Evolutionary conservation across 2,888 invertebrate genomes (phyloP), one percentile per base, ranked within the genome.

Genomic region (Meteorus cinctellus): DNA sequence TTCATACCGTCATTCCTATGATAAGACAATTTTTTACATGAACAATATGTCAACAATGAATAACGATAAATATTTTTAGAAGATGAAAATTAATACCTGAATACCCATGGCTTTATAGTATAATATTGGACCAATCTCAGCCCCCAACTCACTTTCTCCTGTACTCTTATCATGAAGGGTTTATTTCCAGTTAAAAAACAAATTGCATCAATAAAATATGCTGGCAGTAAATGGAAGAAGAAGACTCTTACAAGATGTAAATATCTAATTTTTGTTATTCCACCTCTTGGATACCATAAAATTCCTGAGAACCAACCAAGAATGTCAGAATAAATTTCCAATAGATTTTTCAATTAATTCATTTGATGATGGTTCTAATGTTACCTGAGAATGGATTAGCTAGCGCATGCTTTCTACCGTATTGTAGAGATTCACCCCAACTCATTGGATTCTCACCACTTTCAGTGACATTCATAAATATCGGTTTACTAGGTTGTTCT

Each of bases 371-470:
- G 1, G 29, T 62, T 31, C 67, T 31, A 27, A 66, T 68, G 5
- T 10, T 77, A 89, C 89, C 88, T 79, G 89, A 91, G 80, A 92
- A 91, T 0, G 93, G 93, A 84, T 92, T 94, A 82, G 94, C 92
- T 78, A 93, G 91, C 0, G 83, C 88, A 82, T 89, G 89, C 55
- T 91, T 90, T 80, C 91, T 91, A 85, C 95, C 94, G 76, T 93
- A 91, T 74, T 94, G 93, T 78, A 97, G 91, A 60, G 96, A 94
- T 74, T 94, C 92, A 0, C 95, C 95, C 98, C 98, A 99, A 0
- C 94, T 94, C 63, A 97, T 89, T 0, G 96, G 94, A 81, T 96
- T 95, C 62, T 95, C 92, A 8, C 92, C 92, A 0, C 96, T 95
- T 27, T 94, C 93, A 6, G 96, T 95, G 75, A 96, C 91, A 87